phyloP scores from a whole-genome alignment of 2,888 invertebrate genomes.

The Aspidapion aeneum region DNA sequence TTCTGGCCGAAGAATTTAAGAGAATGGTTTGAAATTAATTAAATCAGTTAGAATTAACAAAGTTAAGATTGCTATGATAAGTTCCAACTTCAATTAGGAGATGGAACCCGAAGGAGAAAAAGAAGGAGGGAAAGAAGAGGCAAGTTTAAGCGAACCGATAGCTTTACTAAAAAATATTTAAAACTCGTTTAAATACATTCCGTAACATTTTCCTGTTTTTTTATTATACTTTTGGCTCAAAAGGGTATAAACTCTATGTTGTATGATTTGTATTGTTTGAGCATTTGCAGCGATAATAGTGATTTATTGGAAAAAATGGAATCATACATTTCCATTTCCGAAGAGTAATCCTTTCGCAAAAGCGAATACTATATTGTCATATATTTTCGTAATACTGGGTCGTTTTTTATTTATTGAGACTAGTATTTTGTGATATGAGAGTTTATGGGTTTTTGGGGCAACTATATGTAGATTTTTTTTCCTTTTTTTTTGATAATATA shows the following conservation, averaged over 20 bases:
- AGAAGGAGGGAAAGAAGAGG: too few relatives aligned
- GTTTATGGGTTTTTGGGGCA: background rate
- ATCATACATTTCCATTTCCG: background rate
- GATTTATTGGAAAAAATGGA: slow-evolving; percentile 2
- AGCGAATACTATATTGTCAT: background rate
- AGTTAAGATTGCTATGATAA: too few relatives aligned
- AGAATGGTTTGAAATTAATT: too few relatives aligned
- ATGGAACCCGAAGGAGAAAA: too few relatives aligned
- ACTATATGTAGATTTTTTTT: too few relatives aligned
- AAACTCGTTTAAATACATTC: too few relatives aligned
- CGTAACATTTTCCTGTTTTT: too few relatives aligned
- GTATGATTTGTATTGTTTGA: slow-evolving; percentile 3
- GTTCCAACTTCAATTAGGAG: too few relatives aligned
- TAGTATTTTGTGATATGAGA: background rate
- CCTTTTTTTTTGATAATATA: too few relatives aligned
- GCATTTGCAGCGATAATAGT: background rate
- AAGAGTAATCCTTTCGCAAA: background rate
- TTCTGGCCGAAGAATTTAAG: too few relatives aligned
- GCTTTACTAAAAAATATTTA: background rate
- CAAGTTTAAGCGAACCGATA: too few relatives aligned
- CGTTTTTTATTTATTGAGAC: background rate
- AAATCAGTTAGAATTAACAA: too few relatives aligned
- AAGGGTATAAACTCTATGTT: background rate
- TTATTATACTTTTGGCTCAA: background rate
- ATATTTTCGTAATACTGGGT: background rate